Conservation (phyloP, 2,797 vertebrate species). For the Falco cherrug region DNA sequence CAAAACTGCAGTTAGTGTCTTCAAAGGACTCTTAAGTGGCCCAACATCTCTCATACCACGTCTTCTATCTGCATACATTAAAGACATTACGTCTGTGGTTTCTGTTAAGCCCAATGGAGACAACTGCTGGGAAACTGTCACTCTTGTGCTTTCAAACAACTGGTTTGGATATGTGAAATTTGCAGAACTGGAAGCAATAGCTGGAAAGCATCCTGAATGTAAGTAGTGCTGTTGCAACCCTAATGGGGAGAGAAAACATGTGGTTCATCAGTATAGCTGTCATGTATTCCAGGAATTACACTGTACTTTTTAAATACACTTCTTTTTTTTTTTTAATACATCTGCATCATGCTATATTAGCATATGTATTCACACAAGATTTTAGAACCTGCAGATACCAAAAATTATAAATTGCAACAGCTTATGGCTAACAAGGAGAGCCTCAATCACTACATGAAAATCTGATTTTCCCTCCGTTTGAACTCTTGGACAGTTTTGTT, state of each 20-base stretch:
- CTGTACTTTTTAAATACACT: background rate
- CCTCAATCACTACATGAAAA: background rate
- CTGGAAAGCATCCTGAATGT: constrained; percentile 94
- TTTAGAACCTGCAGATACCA: background rate
- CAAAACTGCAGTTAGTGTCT: constrained; percentile 72
- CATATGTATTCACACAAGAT: background rate
- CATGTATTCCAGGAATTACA: background rate
- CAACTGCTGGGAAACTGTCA: background rate
- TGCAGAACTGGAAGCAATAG: constrained; percentile 94
- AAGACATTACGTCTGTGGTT: background rate
- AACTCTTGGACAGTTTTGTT: background rate
- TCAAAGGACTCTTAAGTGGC: background rate
- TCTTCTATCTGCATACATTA: background rate
- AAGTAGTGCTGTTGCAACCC: constrained; percentile 92
- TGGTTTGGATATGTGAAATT: constrained; percentile 88
- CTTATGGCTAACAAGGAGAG: background rate
- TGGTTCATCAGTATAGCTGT: background rate
- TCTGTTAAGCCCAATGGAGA: background rate
- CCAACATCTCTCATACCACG: background rate
- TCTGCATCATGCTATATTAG: background rate
- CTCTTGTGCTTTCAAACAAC: constrained; percentile 62
- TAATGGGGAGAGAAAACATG: constrained; percentile 61
- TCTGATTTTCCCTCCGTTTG: background rate
- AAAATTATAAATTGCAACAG: background rate
- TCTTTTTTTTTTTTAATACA: background rate